phyloP scores from a whole-genome alignment of 2,797 vertebrate species.

The Vultur gryphus region DNA sequence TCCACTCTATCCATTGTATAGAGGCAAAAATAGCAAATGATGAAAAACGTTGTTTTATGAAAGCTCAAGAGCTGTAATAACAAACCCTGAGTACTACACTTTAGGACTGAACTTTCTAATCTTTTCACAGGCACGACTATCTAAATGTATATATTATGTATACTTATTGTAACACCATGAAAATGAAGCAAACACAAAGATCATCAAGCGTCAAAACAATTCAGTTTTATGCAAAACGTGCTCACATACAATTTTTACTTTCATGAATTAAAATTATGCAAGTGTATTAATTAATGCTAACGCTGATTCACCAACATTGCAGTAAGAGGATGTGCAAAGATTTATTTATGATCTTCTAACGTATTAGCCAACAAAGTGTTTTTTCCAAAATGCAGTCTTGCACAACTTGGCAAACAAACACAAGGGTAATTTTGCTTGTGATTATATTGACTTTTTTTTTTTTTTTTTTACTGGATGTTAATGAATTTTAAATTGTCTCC shows the following conservation, averaged over 20 bases:
- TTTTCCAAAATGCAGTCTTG: background rate
- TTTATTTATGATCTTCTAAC: background rate
- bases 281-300: background rate
- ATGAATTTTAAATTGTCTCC: constrained; percentile 19
- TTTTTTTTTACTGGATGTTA: background rate
- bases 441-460: background rate
- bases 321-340: background rate
- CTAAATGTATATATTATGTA: background rate
- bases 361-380: background rate
- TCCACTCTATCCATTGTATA: background rate
- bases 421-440: background rate
- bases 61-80: background rate
- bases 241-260: background rate
- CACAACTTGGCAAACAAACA: background rate
- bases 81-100: background rate
- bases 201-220: background rate
- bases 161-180: background rate
- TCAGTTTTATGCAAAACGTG: background rate
- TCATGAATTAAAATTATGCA: background rate
- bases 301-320: background rate
- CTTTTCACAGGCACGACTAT: background rate
- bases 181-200: background rate
- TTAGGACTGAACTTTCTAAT: background rate
- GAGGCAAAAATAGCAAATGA: background rate
- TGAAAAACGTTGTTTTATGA: background rate